phyloP scores from a whole-genome alignment of 2,113 vertebrate species.

The Mus musculus region GRCm39 chr5:67173501-67174000 shows the following conservation, averaged over 20 bases:
- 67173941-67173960: neutral
- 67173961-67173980: neutral
- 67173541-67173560: neutral
- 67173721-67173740: neutral
- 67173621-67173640: too few species aligned
- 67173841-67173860: conserved; percentile 65
- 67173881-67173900: conserved; percentile 74
- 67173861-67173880: neutral
- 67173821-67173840: conserved; percentile 37
- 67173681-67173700: neutral
- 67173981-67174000: neutral
- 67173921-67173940: neutral
- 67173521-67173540: neutral
- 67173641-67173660: neutral
- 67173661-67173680: neutral
- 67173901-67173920: conserved; percentile 59
- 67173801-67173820: conserved; percentile 73
- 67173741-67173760: conserved; percentile 1
- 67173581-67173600: neutral
- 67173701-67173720: neutral
- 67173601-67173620: neutral
- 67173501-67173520: neutral
- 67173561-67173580: neutral
- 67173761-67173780: conserved; percentile 2
- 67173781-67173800: neutral